Conservation (phyloP, 2,113 vertebrate genomes). For the Pluvialis apricaria region DNA sequence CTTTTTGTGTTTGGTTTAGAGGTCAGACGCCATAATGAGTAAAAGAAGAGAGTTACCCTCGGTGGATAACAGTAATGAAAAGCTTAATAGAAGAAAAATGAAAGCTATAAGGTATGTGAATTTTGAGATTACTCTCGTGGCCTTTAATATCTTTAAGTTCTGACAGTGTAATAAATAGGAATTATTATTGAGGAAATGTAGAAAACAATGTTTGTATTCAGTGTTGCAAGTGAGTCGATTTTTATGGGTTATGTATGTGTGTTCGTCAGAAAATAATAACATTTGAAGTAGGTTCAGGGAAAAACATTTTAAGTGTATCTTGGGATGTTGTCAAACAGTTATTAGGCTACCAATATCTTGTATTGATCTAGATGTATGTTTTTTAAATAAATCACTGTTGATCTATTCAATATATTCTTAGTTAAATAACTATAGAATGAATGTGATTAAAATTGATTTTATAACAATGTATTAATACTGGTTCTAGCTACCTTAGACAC, state of each 20-base stretch:
- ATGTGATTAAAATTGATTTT: fast-evolving
- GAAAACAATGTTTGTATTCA: background rate
- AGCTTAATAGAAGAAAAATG: background rate
- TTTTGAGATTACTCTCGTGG: background rate
- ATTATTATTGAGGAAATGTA: background rate
- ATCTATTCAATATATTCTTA: fast-evolving
- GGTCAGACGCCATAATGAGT: background rate
- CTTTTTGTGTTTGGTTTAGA: background rate
- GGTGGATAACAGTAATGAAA: background rate
- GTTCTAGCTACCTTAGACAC: background rate
- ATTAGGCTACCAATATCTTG: fast-evolving
- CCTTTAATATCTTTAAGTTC: background rate
- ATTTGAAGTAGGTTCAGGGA: background rate
- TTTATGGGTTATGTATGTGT: fast-evolving
- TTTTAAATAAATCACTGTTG: background rate
- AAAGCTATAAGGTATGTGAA: slow-evolving; percentile 28
- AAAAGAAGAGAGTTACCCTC: background rate
- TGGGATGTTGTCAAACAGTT: background rate
- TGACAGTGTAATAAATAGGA: background rate
- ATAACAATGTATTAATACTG: fast-evolving
- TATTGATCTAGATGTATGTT: background rate
- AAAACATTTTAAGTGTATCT: background rate
- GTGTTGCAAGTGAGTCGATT: fast-evolving
- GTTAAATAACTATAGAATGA: background rate
- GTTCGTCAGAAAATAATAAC: background rate